Percentiles rank a stretch among this genome's conserved stretches.
These are phyloP conservation scores for Magallana nippona DNA, from an alignment of 2,888 invertebrate species.

Conservation along the genomic window DNA sequence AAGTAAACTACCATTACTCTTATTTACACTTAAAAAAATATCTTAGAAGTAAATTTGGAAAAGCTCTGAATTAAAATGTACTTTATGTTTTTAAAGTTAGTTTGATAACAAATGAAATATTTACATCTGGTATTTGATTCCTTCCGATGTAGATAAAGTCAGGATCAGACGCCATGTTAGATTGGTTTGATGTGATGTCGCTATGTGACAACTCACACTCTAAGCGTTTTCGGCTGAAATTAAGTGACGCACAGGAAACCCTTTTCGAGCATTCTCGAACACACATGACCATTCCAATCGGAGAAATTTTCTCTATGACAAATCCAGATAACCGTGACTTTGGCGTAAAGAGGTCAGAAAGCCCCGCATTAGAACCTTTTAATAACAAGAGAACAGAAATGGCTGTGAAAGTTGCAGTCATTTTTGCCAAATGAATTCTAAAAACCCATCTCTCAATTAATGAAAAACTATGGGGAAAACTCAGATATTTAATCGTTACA, in stretches of 20 bases:
- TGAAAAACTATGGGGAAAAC: no score
- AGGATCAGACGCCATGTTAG: background rate
- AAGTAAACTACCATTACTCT: background rate
- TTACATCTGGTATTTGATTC: background rate
- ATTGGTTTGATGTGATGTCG: background rate
- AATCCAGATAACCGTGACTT: background rate
- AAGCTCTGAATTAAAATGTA: no score
- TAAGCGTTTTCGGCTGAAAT: background rate
- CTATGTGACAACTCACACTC: background rate
- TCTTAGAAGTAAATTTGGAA: no score
- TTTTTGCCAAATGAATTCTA: background rate
- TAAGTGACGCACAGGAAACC: background rate
- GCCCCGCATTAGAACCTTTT: background rate
- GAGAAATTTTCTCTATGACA: conserved; percentile 6
- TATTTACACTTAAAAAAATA: no score
- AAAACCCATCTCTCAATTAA: no score
- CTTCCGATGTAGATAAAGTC: background rate
- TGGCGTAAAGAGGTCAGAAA: background rate
- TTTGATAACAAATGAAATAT: no score
- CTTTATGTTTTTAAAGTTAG: no score
- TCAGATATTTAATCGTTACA: no score
- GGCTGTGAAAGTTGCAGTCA: background rate
- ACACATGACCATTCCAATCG: conserved; percentile 11
- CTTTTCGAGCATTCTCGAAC: background rate
- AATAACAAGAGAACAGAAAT: background rate